Base-by-base conservation (phyloP, 2,797 vertebrate genomes). In the Acipenser ruthenus region DNA sequence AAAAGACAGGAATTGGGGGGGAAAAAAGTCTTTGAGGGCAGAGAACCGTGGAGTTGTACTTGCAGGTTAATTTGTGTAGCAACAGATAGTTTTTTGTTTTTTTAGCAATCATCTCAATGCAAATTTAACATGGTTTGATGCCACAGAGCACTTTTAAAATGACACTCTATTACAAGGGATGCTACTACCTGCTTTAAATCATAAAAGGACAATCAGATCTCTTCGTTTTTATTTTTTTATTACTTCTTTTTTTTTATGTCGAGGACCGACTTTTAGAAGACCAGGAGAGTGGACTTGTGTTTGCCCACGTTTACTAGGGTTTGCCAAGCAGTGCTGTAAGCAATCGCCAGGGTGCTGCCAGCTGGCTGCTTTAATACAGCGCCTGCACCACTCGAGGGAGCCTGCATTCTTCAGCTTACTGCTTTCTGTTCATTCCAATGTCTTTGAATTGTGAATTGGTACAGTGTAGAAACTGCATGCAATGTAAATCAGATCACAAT, bases 101-200 rank as follows among this genome's bases (percentile, higher is more conserved):
- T 67, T 10, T 66, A 64, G 50, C 62, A 70, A 70, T 69, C 71
- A 56, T 63, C 65, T 69, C 65, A 71, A 58, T 56, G 64, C 15
- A 66, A 8, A 66, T 60, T 66, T 9, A 65, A 55, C 10, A 62
- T 69, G 64, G 65, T 67, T 15, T 70, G 65, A 63, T 59, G 52
- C 48, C 53, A 55, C 52, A 37, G 59, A 70, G 69, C 69, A 70
- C 69, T 70, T 70, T 70, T 70, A 70, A 70, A 70, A 49, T 13
- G 15, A 62, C 51, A 66, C 64, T 59, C 68, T 70, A 37, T 70
- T 50, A 49, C n/a, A 63, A 63, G 47, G 23, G 52, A 66, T 67
- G 56, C 47, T 60, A 49, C 49, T 59, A 59, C 49, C 59, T 70
- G 50, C 60, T 67, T 49, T 58, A 63, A 53, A 37, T 63, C 51